Evolutionary conservation across 92 coral and sea anemone species (phyloP).

Genomic region (Parazoanthus atlanticus): DNA sequence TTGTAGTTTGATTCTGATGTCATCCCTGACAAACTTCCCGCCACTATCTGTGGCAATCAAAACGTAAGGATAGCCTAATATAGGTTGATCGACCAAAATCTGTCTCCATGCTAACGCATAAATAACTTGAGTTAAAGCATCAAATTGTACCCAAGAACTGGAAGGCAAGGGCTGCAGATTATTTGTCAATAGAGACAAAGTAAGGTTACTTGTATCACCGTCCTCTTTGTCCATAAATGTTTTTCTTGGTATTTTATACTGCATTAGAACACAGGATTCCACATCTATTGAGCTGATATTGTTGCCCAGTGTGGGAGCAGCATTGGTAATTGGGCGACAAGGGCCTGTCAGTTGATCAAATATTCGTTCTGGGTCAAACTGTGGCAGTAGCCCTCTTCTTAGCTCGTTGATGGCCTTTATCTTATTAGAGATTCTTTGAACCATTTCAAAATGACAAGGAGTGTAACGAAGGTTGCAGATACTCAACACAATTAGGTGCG

Average conservation of each 20-base stretch:
- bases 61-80: slow-evolving; percentile 35
- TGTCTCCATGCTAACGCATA: slow-evolving; percentile 40
- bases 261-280: neutral
- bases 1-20: slow-evolving; percentile 18
- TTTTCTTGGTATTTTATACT: slow-evolving; percentile 34
- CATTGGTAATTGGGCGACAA: slow-evolving; percentile 23
- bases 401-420: slow-evolving; percentile 15
- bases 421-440: slow-evolving; percentile 24
- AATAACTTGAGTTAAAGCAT: slow-evolving; percentile 26
- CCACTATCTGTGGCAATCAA: slow-evolving; percentile 53
- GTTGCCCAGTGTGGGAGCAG: slow-evolving; percentile 17
- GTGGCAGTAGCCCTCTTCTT: slow-evolving; percentile 29
- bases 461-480: slow-evolving; percentile 9
- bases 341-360: slow-evolving; percentile 44
- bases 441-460: slow-evolving; percentile 11
- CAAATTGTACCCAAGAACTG: slow-evolving; percentile 52
- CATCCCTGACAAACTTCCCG: slow-evolving; percentile 28
- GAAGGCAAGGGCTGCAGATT: slow-evolving; percentile 27
- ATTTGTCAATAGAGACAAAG: slow-evolving; percentile 44
- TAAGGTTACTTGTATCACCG: slow-evolving; percentile 47
- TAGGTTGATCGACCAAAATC: slow-evolving; percentile 19
- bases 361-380: slow-evolving; percentile 6
- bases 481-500: slow-evolving; percentile 32
- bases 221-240: slow-evolving; percentile 51
- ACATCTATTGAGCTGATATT: neutral